Conservation (phyloP, 2,888 invertebrate species). For the Eupithecia inturbata region DNA sequence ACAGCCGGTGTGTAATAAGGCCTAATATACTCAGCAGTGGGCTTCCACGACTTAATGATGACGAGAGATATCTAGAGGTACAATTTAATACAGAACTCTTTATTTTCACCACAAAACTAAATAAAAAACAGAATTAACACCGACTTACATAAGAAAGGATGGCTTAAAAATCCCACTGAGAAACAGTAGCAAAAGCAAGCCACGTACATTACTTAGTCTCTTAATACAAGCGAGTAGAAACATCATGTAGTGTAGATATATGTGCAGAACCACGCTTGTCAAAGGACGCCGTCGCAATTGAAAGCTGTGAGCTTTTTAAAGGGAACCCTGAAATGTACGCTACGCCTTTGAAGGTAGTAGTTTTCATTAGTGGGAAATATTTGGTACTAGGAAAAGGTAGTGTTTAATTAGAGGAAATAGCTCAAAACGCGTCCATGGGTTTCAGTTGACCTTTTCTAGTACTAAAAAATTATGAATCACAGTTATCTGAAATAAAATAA, state of each 20-base stretch:
- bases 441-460: not conserved
- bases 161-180: not conserved
- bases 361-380: not conserved
- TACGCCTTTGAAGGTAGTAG: constrained; percentile 6
- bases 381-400: not conserved
- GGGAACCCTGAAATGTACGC: constrained; percentile 6
- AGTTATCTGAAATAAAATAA: no score
- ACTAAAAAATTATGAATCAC: no score
- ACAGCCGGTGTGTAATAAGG: no score
- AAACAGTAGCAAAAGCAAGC: not conserved
- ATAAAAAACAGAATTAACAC: no score
- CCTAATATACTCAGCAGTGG: no score
- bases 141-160: no score
- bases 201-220: not conserved
- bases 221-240: not conserved
- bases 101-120: no score
- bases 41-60: no score
- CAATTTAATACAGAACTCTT: no score
- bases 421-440: not conserved
- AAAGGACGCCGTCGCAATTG: constrained; percentile 22
- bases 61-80: no score
- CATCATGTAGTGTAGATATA: not conserved
- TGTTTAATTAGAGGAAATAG: not conserved
- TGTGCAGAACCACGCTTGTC: constrained; percentile 13
- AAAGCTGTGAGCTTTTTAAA: constrained; percentile 23